Evolutionary conservation across 2,888 invertebrate genomes (phyloP).

Genomic region (Apodemia mormo): DNA sequence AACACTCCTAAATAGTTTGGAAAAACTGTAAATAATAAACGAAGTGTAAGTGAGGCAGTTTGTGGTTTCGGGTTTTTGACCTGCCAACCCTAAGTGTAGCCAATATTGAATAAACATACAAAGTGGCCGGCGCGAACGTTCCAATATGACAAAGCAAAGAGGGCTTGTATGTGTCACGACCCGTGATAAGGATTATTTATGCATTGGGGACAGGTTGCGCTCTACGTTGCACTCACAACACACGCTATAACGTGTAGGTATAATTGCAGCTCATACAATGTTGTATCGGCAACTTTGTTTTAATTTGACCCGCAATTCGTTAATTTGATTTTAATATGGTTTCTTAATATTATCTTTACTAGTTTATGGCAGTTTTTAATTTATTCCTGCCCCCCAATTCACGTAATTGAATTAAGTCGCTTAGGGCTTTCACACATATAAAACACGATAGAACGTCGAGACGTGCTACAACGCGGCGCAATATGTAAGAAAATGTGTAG

Average conservation of each 20-base stretch:
- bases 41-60: background rate
- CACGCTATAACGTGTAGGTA: background rate
- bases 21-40: too few relatives aligned
- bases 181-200: conserved; percentile 58
- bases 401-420: too few relatives aligned
- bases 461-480: too few relatives aligned
- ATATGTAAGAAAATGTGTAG: too few relatives aligned
- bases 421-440: too few relatives aligned
- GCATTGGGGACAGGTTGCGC: conserved; percentile 48
- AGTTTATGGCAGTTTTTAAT: too few relatives aligned
- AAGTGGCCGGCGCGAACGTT: conserved; percentile 12
- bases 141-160: conserved; percentile 8
- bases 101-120: background rate
- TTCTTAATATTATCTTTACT: too few relatives aligned
- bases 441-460: too few relatives aligned
- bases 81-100: background rate
- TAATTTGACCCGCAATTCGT: background rate
- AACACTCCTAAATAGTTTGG: too few relatives aligned
- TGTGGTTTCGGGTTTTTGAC: background rate
- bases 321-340: too few relatives aligned
- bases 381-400: too few relatives aligned
- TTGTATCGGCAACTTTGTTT: background rate
- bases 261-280: background rate
- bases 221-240: conserved; percentile 18
- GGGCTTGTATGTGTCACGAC: conserved; percentile 32